Percentiles rank a stretch among this genome's conserved stretches.
phyloP scores from a whole-genome alignment of 2,113 vertebrate genomes.

The Peromyscus leucopus region DNA sequence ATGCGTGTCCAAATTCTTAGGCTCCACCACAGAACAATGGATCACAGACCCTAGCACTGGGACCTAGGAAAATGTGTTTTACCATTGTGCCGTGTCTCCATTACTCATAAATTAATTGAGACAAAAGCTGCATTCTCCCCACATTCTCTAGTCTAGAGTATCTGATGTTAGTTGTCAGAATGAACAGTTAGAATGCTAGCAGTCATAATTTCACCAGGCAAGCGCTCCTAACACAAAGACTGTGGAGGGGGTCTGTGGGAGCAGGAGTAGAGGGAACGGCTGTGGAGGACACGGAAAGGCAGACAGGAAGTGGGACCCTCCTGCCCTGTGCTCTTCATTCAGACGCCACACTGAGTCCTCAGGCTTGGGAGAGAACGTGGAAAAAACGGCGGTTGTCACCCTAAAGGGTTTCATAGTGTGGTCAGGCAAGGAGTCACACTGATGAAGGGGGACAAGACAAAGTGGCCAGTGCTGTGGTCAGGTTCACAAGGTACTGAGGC shows the following conservation, averaged over 20 bases:
- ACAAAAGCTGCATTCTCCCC: neutral
- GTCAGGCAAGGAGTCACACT: neutral
- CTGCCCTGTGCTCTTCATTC: neutral
- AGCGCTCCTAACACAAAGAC: neutral
- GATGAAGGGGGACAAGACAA: neutral
- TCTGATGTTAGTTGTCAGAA: neutral
- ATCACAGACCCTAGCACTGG: neutral
- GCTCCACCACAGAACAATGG: neutral
- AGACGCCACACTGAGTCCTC: neutral
- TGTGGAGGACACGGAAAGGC: neutral
- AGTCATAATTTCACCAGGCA: neutral
- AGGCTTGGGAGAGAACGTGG: neutral
- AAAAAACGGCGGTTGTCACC: neutral
- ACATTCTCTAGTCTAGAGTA: neutral
- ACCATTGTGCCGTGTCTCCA: neutral
- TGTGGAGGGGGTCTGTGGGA: neutral
- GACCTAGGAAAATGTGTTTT: neutral
- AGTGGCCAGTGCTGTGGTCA: neutral
- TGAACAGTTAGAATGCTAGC: neutral
- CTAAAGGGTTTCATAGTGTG: neutral
- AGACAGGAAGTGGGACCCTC: neutral
- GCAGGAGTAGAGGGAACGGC: neutral
- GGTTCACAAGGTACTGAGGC: neutral
- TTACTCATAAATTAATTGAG: neutral
- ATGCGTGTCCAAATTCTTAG: neutral